A percentile compares a stretch with the other conserved stretches of the same genome.
These are phyloP conservation scores for Bombus soroeensis DNA, from an alignment of 1,140 invertebrate species.

Conservation along the genomic window DNA sequence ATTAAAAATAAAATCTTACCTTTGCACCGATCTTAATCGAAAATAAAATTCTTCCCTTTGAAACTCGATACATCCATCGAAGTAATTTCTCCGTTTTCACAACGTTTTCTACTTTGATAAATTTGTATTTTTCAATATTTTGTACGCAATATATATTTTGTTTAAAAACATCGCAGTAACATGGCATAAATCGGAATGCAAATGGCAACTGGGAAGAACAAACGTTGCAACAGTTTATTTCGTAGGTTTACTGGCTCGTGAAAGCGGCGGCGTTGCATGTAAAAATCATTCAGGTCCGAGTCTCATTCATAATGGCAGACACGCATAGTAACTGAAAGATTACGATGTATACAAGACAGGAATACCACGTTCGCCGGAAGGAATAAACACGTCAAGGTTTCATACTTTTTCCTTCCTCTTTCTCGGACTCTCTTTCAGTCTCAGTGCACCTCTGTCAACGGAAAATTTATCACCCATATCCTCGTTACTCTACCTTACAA, in stretches of 20 bases:
- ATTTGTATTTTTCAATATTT: neutral
- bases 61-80: too few species aligned
- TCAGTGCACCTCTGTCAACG: too few species aligned
- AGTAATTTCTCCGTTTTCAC: too few species aligned
- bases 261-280: neutral
- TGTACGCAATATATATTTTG: neutral
- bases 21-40: neutral
- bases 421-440: neutral
- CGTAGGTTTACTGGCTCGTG: slow-evolving; percentile 1
- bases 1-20: slow-evolving; percentile 46
- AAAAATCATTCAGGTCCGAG: slow-evolving; percentile 31
- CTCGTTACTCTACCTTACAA: too few species aligned
- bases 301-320: slow-evolving; percentile 42
- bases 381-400: slow-evolving; percentile 47
- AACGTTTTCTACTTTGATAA: too few species aligned
- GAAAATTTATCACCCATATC: neutral
- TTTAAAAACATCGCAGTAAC: neutral
- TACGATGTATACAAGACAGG: slow-evolving; percentile 47
- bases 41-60: too few species aligned
- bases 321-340: slow-evolving; percentile 43
- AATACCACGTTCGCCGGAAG: slow-evolving; percentile 50
- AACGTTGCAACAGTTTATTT: neutral
- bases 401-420: slow-evolving; percentile 11
- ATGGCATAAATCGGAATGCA: neutral
- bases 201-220: neutral